Conservation (phyloP, 1,140 invertebrate genomes). For the Pentalonia nigronervosa region DNA sequence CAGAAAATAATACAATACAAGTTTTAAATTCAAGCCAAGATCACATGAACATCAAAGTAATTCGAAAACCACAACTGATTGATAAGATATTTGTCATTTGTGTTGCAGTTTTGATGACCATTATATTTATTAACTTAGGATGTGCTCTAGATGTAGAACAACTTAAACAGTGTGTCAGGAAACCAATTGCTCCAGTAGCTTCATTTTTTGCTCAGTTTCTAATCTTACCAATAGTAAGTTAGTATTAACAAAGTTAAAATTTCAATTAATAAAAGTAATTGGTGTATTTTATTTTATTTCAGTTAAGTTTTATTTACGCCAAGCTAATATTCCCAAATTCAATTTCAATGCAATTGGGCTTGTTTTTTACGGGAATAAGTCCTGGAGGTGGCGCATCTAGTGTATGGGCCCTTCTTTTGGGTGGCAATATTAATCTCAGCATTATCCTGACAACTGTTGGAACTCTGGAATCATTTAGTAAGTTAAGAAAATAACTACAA, state of each 20-base stretch:
- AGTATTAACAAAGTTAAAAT: neutral
- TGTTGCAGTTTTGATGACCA: constrained; percentile 79
- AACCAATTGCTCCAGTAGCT: constrained; percentile 83
- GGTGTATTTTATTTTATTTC: constrained; percentile 61
- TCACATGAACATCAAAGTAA: constrained; percentile 69
- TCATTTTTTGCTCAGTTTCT: constrained; percentile 85
- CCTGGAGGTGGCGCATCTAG: constrained; percentile 95
- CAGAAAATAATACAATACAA: constrained; percentile 15
- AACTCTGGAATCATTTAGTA: constrained; percentile 83
- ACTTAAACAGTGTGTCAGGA: constrained; percentile 74
- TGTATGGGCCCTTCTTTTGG: constrained; percentile 89
- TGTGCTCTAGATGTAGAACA: constrained; percentile 84
- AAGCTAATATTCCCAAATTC: constrained; percentile 75
- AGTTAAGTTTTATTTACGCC: constrained; percentile 82
- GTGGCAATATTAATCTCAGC: constrained; percentile 88
- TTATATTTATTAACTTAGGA: constrained; percentile 93
- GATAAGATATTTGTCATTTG: constrained; percentile 81
- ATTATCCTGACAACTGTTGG: constrained; percentile 93
- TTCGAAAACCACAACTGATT: constrained; percentile 71
- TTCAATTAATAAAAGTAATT: neutral
- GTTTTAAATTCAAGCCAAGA: constrained; percentile 61
- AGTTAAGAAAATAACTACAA: constrained; percentile 61
- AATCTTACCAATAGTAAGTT: constrained; percentile 86
- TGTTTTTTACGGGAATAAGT: constrained; percentile 90
- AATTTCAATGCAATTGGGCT: constrained; percentile 78